A percentile compares a stretch with the other conserved stretches of the same genome.
Conservation (phyloP, 2,113 vertebrate genomes). For the Gambusia holbrooki region DNA sequence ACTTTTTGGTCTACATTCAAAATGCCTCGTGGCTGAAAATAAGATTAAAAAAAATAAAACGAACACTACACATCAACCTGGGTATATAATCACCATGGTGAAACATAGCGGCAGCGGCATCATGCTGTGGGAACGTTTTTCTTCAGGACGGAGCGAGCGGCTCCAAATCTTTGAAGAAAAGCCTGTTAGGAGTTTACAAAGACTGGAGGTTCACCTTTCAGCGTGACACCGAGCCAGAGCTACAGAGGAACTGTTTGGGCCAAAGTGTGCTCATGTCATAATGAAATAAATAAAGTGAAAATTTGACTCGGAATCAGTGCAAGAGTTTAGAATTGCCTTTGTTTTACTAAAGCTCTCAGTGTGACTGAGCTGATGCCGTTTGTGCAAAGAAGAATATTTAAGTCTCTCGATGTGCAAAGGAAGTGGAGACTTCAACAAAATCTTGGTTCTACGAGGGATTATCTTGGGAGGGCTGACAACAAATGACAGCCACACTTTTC, state of each 20-base stretch:
- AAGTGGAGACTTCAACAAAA: background rate
- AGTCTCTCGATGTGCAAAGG: too few species aligned
- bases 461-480: background rate
- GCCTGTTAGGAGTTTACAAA: too few species aligned
- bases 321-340: background rate
- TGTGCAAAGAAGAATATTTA: background rate
- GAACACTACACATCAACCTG: too few species aligned
- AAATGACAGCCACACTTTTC: background rate
- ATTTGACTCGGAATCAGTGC: background rate
- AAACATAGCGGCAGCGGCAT: too few species aligned
- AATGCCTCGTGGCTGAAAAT: background rate
- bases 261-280: background rate
- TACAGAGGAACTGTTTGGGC: too few species aligned
- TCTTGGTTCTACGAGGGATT: background rate
- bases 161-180: too few species aligned
- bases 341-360: background rate
- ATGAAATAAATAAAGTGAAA: background rate
- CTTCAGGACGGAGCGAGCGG: too few species aligned
- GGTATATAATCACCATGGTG: too few species aligned
- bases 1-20: background rate
- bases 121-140: too few species aligned
- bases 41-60: too few species aligned
- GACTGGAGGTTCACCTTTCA: too few species aligned
- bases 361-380: background rate
- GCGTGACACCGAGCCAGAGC: too few species aligned